These are phyloP conservation scores for Chauna torquata DNA, from an alignment of 2,113 vertebrate species.

Conservation along the genomic window DNA sequence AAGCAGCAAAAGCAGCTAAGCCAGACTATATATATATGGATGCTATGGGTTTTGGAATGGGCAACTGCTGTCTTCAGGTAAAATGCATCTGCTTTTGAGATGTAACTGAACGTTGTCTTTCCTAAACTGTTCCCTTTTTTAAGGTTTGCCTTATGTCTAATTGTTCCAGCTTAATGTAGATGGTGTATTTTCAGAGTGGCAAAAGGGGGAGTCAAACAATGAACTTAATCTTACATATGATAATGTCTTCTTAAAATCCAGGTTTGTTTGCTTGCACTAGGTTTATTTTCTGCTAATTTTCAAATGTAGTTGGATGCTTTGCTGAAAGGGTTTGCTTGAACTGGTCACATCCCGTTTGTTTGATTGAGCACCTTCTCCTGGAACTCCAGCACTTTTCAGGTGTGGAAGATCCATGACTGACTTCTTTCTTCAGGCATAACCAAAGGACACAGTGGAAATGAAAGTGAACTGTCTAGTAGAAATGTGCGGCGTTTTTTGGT, in stretches of 20 bases:
- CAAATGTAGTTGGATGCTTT: not conserved
- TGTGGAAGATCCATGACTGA: not conserved
- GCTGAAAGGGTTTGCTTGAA: not conserved
- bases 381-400: not conserved
- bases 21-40: slow-evolving; percentile 98
- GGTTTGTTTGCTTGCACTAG: not conserved
- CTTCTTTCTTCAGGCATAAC: not conserved
- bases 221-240: not conserved
- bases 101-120: not conserved
- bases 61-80: slow-evolving; percentile 99
- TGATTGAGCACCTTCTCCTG: not conserved
- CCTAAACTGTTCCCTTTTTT: not conserved
- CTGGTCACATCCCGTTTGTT: not conserved
- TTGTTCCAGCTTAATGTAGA: not conserved
- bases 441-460: not conserved
- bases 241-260: not conserved
- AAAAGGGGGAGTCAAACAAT: not conserved
- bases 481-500: not conserved
- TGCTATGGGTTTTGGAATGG: slow-evolving; percentile 98
- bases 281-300: not conserved
- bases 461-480: not conserved
- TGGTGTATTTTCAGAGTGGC: not conserved
- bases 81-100: not conserved
- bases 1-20: slow-evolving; percentile 83
- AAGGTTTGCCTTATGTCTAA: not conserved